Evolutionary conservation across 2,888 invertebrate species (phyloP).

Genomic region (Amphipoea lucens): DNA sequence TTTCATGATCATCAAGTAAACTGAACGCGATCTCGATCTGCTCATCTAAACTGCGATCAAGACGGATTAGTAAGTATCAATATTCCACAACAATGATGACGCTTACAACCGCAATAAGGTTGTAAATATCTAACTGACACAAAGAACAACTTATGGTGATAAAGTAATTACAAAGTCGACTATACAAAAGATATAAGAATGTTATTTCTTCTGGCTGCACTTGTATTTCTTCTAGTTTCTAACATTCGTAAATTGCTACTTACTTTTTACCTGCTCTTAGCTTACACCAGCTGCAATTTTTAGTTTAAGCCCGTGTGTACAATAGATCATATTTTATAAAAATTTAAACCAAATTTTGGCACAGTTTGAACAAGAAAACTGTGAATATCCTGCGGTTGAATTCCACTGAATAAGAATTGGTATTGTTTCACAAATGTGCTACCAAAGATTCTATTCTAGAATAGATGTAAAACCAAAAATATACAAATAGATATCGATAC

Average conservation of each 20-base stretch:
- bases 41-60: neutral
- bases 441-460: conserved; percentile 33
- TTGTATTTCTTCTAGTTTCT: neutral
- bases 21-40: neutral
- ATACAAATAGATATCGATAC: neutral
- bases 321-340: conserved; percentile 71
- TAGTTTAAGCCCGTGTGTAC: conserved; percentile 51
- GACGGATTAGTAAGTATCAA: neutral
- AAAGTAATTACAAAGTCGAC: neutral
- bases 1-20: too few relatives aligned
- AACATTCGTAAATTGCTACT: neutral
- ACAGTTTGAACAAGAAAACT: conserved; percentile 46
- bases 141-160: neutral
- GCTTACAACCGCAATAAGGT: neutral
- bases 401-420: conserved; percentile 42
- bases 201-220: neutral
- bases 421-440: conserved; percentile 43
- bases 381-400: conserved; percentile 31
- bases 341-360: conserved; percentile 65
- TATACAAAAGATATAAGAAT: neutral
- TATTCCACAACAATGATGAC: neutral
- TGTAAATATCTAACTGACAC: neutral
- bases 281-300: conserved; percentile 25
- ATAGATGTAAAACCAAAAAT: neutral
- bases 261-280: neutral